Conservation (phyloP, 1,140 invertebrate genomes). For the Aporrectodea caliginosa region DNA sequence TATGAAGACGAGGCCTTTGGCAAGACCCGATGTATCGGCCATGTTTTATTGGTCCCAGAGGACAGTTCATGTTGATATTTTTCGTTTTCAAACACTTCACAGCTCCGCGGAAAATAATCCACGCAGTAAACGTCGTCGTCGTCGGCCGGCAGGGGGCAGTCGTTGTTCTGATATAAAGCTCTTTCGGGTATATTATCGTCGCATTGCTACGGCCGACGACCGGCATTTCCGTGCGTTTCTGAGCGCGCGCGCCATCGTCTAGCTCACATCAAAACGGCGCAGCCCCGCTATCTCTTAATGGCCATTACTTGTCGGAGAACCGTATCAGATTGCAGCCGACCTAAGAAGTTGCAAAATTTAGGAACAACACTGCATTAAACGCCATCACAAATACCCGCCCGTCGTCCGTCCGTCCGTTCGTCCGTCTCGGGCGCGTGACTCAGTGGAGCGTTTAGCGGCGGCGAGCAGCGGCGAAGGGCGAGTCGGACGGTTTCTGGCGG, state of each 20-base stretch:
- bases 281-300: background rate
- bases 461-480: background rate
- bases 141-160: background rate
- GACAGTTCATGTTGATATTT: background rate
- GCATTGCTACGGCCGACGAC: background rate
- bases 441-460: background rate
- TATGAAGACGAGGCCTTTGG: no score
- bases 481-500: no score
- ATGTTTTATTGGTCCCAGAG: background rate
- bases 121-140: background rate
- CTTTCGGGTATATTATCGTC: background rate
- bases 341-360: slow-evolving; percentile 3
- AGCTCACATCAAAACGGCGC: no score
- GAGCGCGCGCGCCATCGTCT: no score
- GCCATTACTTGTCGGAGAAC: background rate
- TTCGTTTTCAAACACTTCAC: background rate
- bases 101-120: background rate
- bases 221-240: background rate
- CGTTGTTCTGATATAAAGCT: background rate
- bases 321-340: background rate
- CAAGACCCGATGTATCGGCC: background rate
- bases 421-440: background rate
- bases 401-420: background rate
- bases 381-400: background rate
- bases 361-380: background rate